A percentile compares a stretch with the other conserved stretches of the same genome.
phyloP scores from a whole-genome alignment of 2,888 invertebrate species.

The Cryptosula pallasiana region DNA sequence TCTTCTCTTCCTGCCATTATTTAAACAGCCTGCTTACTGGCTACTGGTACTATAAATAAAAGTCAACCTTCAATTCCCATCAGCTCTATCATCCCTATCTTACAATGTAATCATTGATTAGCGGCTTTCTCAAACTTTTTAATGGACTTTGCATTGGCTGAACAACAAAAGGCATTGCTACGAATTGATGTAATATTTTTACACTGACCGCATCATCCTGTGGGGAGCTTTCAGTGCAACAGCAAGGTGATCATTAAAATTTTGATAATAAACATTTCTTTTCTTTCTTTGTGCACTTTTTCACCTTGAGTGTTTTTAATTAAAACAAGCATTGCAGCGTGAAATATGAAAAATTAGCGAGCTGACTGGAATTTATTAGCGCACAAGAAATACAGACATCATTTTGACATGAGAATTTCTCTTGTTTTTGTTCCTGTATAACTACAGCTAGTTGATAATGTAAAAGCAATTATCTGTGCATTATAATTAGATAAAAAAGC shows the following conservation, averaged over 20 bases:
- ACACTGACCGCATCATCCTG: constrained; percentile 23
- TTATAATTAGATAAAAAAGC: not conserved
- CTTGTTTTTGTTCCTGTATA: not conserved
- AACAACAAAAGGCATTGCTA: not conserved
- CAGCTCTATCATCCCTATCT: not conserved
- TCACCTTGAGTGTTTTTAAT: constrained; percentile 19
- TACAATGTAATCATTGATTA: not conserved
- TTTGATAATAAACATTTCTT: constrained; percentile 24
- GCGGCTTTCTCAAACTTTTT: not conserved
- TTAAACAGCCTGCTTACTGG: too few relatives aligned
- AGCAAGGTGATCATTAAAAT: constrained; percentile 23
- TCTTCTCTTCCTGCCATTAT: too few relatives aligned
- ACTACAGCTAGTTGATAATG: not conserved
- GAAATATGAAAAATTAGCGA: constrained; percentile 22
- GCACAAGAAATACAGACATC: not conserved
- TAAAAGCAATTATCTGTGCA: not conserved
- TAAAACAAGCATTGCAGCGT: constrained; percentile 23
- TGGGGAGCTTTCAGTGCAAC: constrained; percentile 13
- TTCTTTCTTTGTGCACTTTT: constrained; percentile 24
- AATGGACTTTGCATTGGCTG: not conserved
- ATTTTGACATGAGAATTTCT: constrained; percentile 20
- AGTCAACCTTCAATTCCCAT: not conserved
- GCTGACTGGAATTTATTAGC: constrained; percentile 17
- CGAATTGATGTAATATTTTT: constrained; percentile 21
- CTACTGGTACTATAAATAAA: too few relatives aligned